Evolutionary conservation across 2,888 invertebrate genomes (phyloP), one percentile per base, ranked within the genome.

Genomic region (Caenorhabditis uteleia): DNA sequence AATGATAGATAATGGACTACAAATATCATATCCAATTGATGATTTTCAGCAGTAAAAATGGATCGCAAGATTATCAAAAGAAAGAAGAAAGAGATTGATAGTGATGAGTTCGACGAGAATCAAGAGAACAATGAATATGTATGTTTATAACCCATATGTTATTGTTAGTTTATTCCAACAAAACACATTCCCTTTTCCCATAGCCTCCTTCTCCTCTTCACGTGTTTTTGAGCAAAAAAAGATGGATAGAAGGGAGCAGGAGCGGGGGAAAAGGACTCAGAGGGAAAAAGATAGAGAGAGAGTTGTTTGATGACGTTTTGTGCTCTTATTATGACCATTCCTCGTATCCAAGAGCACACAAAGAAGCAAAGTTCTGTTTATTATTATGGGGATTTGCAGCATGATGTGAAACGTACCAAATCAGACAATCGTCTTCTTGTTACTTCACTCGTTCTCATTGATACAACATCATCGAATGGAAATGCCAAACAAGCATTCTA

Each of bases 11-110:
- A 31, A 12, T 31, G 10, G 31, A 31, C 31, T 31, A 12, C 12
- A 12, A 12, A 31, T 31, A 8, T 8, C 10, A 31, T 12, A 8
- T 12, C 31, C 8, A 31, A 31, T 8, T 12, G 12, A 31, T 12
- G 12, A n/a, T 23, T 62, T 67, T 12, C 66, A 71, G 71, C 71
- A 38, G 71, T 71, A 18, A 68, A 68, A 54, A 68, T 71, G 68
- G 71, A 71, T 20, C 64, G 67, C 34, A 68, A 68, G 55, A 40
- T 65, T 47, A 62, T 55, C 26, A 71, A 66, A 50, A 54, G 49
- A 26, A 59, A 57, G 21, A 45, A 39, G 39, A 58, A 67, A 47
- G 67, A 70, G 40, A 54, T 26, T 0, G 70, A 70, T 12, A 67
- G 59, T 31, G 68, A 70, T 44, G 66, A 62, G 26, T 31, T 50